A percentile compares a stretch with the other conserved stretches of the same genome.
Evolutionary conservation across 2,888 invertebrate genomes (phyloP).

Genomic region (Iselma pallidipennis): DNA sequence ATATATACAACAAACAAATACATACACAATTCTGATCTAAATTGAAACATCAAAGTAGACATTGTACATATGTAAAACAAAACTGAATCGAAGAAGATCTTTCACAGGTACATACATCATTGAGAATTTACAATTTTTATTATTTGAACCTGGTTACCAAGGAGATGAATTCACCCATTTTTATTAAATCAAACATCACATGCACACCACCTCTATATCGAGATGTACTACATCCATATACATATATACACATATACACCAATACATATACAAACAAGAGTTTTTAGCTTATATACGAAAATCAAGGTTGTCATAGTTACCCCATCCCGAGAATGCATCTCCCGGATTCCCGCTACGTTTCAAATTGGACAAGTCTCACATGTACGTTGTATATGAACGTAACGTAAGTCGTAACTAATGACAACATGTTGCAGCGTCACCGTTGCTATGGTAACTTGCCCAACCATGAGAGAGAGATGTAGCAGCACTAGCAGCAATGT

Average conservation of each 20-base stretch:
- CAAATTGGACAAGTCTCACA: constrained; percentile 8
- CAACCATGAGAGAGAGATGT: constrained; percentile 29
- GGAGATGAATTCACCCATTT: neutral
- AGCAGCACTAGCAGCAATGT: too few relatives aligned
- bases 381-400: constrained; percentile 11
- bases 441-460: constrained; percentile 49
- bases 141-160: neutral
- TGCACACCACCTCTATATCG: constrained; percentile 22
- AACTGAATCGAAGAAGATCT: neutral
- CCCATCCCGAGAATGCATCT: constrained; percentile 44
- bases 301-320: constrained; percentile 48
- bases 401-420: constrained; percentile 40
- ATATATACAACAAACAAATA: too few relatives aligned
- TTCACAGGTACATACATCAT: neutral
- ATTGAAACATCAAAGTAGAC: neutral
- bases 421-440: constrained; percentile 46
- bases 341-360: constrained; percentile 7
- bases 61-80: neutral
- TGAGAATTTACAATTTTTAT: neutral
- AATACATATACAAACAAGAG: neutral
- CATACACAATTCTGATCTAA: too few relatives aligned
- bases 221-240: neutral
- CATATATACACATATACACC: neutral
- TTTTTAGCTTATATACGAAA: constrained; percentile 19
- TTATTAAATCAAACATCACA: constrained; percentile 27